Conservation (phyloP, 2,797 vertebrate species). For the Sebastes taczanowskii region DNA sequence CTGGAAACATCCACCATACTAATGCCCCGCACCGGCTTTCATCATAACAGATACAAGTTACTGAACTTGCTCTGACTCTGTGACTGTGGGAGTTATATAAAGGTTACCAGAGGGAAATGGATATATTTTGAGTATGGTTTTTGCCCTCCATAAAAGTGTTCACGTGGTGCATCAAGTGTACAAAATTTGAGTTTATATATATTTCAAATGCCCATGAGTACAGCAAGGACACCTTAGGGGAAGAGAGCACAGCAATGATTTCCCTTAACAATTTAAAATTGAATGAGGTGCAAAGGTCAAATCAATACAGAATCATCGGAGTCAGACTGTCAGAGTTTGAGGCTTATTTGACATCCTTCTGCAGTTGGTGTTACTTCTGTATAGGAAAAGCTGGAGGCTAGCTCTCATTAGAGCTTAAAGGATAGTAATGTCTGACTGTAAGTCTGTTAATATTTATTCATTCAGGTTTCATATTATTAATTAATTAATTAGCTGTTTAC, state of each 20-base stretch:
- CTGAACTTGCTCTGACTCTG: background rate
- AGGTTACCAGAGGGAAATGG: background rate
- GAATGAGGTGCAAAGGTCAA: conserved; percentile 2
- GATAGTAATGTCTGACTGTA: too few relatives aligned
- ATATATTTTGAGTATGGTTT: background rate
- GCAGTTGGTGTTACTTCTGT: too few relatives aligned
- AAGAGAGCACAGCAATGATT: background rate
- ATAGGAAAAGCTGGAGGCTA: too few relatives aligned
- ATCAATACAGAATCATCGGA: conserved; percentile 19
- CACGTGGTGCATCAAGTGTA: background rate
- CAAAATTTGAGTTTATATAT: background rate
- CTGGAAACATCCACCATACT: background rate
- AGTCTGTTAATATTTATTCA: too few relatives aligned
- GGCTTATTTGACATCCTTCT: too few relatives aligned
- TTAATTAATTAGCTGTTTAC: too few relatives aligned
- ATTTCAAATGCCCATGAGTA: background rate
- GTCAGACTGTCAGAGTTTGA: background rate
- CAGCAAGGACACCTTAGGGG: background rate
- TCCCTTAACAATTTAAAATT: conserved; percentile 6
- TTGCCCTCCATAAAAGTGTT: background rate
- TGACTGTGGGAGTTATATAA: conserved; percentile 10
- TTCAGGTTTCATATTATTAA: too few relatives aligned
- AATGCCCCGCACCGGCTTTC: background rate
- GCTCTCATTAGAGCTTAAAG: too few relatives aligned
- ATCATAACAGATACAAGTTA: background rate